A percentile compares a stretch with the other conserved stretches of the same genome.
Evolutionary conservation across 2,888 invertebrate genomes (phyloP).

Genomic region (Gryllus longicercus): DNA sequence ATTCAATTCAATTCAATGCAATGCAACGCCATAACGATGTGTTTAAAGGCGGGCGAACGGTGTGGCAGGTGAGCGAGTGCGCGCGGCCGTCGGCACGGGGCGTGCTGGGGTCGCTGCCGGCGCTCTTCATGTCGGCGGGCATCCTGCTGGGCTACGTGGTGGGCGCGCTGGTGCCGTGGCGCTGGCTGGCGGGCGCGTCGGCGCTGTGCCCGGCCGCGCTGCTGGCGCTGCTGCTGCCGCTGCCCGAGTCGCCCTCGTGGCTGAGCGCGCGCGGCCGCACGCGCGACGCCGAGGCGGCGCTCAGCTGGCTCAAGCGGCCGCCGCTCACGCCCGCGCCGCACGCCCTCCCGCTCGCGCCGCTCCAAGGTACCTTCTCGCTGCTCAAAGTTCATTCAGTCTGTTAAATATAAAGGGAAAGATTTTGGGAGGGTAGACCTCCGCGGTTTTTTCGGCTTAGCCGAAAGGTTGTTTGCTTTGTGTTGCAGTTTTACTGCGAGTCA

Average conservation of each 20-base stretch:
- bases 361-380: constrained; percentile 41
- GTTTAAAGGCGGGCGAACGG: neutral
- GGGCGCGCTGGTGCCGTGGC: constrained; percentile 59
- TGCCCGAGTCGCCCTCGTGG: constrained; percentile 66
- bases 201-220: constrained; percentile 50
- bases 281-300: constrained; percentile 49
- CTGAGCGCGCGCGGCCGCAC: constrained; percentile 50
- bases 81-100: constrained; percentile 62
- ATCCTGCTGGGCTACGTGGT: constrained; percentile 59
- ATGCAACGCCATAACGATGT: neutral
- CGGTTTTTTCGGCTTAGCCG: too few relatives aligned
- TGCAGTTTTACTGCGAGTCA: too few relatives aligned
- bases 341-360: constrained; percentile 32
- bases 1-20: too few relatives aligned
- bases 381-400: constrained; percentile 37
- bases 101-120: constrained; percentile 60
- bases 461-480: too few relatives aligned
- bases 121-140: constrained; percentile 63
- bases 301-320: constrained; percentile 54
- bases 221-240: constrained; percentile 52
- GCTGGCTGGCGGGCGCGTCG: constrained; percentile 56
- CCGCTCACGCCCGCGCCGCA: neutral
- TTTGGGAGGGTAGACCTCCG: too few relatives aligned
- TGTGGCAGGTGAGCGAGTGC: constrained; percentile 57
- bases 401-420: too few relatives aligned